Percentiles rank a stretch among this genome's conserved stretches.
phyloP scores from a whole-genome alignment of 2,113 vertebrate genomes.

The Megaleporinus macrocephalus region DNA sequence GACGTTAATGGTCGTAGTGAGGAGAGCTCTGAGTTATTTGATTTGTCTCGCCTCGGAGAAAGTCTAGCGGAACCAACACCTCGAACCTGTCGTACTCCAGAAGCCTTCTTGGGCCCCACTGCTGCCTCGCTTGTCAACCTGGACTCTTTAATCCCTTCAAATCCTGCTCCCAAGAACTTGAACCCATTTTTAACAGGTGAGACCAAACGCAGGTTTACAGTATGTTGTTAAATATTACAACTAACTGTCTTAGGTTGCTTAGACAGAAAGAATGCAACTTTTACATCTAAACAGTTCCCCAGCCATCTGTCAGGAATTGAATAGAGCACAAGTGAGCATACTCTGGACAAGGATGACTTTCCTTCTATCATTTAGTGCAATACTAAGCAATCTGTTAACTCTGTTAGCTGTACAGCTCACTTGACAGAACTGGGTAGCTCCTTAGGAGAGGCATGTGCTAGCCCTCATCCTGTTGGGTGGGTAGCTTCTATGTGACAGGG shows the following conservation, averaged over 20 bases:
- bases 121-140: slow-evolving; percentile 92
- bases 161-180: slow-evolving; percentile 76
- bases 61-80: slow-evolving; percentile 74
- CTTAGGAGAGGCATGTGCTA: too few species aligned
- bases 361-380: too few species aligned
- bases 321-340: too few species aligned
- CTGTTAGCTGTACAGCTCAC: background rate
- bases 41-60: slow-evolving; percentile 80
- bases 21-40: slow-evolving; percentile 80
- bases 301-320: background rate
- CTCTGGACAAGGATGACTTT: too few species aligned
- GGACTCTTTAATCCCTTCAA: slow-evolving; percentile 82
- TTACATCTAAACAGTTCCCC: background rate
- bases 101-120: slow-evolving; percentile 88
- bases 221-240: background rate
- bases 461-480: too few species aligned
- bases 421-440: background rate
- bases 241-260: background rate
- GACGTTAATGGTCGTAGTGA: slow-evolving; percentile 77
- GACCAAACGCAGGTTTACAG: background rate
- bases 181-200: slow-evolving; percentile 94
- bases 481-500: too few species aligned
- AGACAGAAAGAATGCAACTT: background rate
- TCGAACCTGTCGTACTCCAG: slow-evolving; percentile 80
- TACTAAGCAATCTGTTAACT: background rate